Conservation (phyloP, 2,888 invertebrate species). For the Agrotis ipsilon region DNA sequence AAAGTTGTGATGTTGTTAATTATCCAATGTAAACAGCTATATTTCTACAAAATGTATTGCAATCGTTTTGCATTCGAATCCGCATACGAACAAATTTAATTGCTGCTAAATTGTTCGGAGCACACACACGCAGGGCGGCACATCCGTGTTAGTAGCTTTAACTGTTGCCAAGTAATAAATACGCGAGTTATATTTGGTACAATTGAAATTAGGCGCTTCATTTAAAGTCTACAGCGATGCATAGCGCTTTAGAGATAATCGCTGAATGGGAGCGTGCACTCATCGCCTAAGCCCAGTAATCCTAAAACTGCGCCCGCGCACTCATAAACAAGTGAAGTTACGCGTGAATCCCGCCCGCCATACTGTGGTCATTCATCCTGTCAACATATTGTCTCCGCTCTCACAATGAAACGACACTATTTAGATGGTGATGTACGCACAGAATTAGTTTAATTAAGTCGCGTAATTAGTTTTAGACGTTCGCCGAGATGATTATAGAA, state of each 20-base stretch:
- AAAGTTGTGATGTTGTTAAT: slow-evolving; percentile 49
- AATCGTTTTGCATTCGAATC: slow-evolving; percentile 74
- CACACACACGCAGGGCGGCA: slow-evolving; percentile 66
- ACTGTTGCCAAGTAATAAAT: slow-evolving; percentile 90
- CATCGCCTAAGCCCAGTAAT: slow-evolving; percentile 88
- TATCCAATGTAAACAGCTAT: slow-evolving; percentile 52
- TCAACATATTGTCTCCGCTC: slow-evolving; percentile 89
- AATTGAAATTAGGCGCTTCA: slow-evolving; percentile 90
- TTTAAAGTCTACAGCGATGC: slow-evolving; percentile 81
- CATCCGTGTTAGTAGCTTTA: slow-evolving; percentile 69
- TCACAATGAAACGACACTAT: slow-evolving; percentile 87
- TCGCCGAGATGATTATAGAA: slow-evolving; percentile 76
- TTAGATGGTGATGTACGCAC: slow-evolving; percentile 87
- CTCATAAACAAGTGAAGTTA: slow-evolving; percentile 87
- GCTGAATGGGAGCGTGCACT: slow-evolving; percentile 86
- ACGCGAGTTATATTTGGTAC: slow-evolving; percentile 89
- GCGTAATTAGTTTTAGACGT: slow-evolving; percentile 85
- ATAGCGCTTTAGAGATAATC: slow-evolving; percentile 86
- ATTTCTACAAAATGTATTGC: slow-evolving; percentile 63
- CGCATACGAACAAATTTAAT: slow-evolving; percentile 83
- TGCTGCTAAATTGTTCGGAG: slow-evolving; percentile 85
- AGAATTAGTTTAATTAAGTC: slow-evolving; percentile 88
- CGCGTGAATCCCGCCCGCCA: slow-evolving; percentile 87
- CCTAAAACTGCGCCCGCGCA: slow-evolving; percentile 87
- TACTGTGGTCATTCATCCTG: slow-evolving; percentile 88